Evolutionary conservation across 2,113 vertebrate genomes (phyloP).

Genomic region (Recurvirostra avosetta): DNA sequence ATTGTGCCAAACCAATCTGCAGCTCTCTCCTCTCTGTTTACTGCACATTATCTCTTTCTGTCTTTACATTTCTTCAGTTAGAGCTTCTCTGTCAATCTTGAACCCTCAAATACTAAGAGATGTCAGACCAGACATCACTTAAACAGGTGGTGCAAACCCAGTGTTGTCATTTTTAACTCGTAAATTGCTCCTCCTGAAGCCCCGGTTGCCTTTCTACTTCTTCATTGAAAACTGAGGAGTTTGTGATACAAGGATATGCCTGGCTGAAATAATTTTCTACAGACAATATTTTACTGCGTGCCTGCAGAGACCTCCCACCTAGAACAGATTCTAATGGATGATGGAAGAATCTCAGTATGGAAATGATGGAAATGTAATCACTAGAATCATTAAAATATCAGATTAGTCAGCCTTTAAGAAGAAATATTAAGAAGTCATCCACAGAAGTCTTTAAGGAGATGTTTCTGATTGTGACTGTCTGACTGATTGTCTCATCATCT

Average conservation of each 20-base stretch:
- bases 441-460: not conserved
- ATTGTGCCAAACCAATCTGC: not conserved
- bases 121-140: not conserved
- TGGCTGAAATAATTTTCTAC: not conserved
- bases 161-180: not conserved
- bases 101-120: not conserved
- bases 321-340: not conserved
- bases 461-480: not conserved
- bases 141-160: not conserved
- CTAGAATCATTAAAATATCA: not conserved
- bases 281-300: not conserved
- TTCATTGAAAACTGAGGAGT: not conserved
- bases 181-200: not conserved
- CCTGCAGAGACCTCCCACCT: not conserved
- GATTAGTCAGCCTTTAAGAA: not conserved
- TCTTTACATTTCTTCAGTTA: not conserved
- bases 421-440: not conserved
- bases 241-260: not conserved
- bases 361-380: not conserved
- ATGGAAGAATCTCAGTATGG: not conserved
- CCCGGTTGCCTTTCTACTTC: not conserved
- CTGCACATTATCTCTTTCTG: not conserved
- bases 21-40: not conserved
- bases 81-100: not conserved
- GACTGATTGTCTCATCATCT: not conserved